Evolutionary conservation across 1,140 invertebrate genomes (phyloP), one percentile per base, ranked within the genome.

Genomic region (Drosophila erecta): DNA sequence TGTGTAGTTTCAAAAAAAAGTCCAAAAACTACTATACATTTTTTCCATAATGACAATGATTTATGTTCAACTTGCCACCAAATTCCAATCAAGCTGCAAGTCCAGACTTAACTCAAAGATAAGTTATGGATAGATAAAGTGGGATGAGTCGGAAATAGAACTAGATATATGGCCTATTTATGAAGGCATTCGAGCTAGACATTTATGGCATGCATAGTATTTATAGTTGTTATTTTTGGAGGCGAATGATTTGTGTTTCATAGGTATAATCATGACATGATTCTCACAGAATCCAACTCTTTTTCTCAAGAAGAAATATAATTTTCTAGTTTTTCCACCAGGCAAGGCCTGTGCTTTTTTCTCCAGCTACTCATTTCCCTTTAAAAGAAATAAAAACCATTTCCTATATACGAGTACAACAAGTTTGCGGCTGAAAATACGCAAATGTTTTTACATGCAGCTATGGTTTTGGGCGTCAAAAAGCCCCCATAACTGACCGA

Each of bases 21-120:
- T 22, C 58, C 35, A 44, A 30, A 15, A 38, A 64, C 49, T 47
- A 62, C 72, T 22, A 53, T 50, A 47, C 62, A 74, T 59, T 27
- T 22, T 12, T 17, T 10, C 1, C 11, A 8, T 20, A 20, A 20
- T 11, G 50, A 17, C 47, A 56, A 44, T 76, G 74, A 81, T 83
- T 81, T 81, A 83, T 78, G 57, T 20, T 41, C 14, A 74, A 83
- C 44, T 58, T 77, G 60, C 79, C 67, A 69, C 46, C 49, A 55
- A 35, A 41, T 73, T 49, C 60, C 56, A 62, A 59, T 59, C 47
- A 54, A 73, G 65, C 46, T 35, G 24, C 15, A 27, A 54, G 53
- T 40, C 35, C 35, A n/a, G 37, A 73, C 22, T 15, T 17, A 59
- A 30, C 11, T 17, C 43, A 37, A 14, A 44, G 27, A 53, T 49